Conservation (phyloP, 2,888 invertebrate genomes). For the Torymus texanus region DNA sequence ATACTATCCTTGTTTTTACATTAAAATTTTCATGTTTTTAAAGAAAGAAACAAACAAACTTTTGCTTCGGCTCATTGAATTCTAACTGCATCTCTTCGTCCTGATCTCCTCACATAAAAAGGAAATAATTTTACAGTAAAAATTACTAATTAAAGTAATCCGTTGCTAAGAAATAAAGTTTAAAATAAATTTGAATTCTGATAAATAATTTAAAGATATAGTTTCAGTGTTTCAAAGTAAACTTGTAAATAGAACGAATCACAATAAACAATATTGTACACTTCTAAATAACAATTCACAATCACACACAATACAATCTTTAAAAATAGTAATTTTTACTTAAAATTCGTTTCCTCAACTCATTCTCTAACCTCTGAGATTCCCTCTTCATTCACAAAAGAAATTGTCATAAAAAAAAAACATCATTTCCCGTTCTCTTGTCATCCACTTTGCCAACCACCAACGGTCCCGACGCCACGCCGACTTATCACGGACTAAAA, state of each 20-base stretch:
- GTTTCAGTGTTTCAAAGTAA: no score
- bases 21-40: constrained; percentile 34
- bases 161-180: background rate
- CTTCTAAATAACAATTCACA: background rate
- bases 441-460: constrained; percentile 48
- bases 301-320: background rate
- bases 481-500: constrained; percentile 53
- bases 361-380: constrained; percentile 19
- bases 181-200: background rate
- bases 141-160: constrained; percentile 41
- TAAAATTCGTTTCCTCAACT: constrained; percentile 33
- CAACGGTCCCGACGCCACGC: constrained; percentile 57
- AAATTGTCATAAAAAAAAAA: constrained; percentile 31
- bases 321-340: constrained; percentile 49
- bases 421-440: constrained; percentile 27
- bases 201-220: no score
- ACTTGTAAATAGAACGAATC: background rate
- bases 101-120: constrained; percentile 45
- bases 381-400: background rate
- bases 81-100: constrained; percentile 59
- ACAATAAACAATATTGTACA: background rate
- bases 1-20: constrained; percentile 28
- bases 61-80: constrained; percentile 55
- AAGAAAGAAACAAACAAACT: constrained; percentile 44
- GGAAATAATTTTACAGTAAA: constrained; percentile 49